Evolutionary conservation across 1,140 invertebrate species (phyloP).

Genomic region (Camponotus floridanus): DNA sequence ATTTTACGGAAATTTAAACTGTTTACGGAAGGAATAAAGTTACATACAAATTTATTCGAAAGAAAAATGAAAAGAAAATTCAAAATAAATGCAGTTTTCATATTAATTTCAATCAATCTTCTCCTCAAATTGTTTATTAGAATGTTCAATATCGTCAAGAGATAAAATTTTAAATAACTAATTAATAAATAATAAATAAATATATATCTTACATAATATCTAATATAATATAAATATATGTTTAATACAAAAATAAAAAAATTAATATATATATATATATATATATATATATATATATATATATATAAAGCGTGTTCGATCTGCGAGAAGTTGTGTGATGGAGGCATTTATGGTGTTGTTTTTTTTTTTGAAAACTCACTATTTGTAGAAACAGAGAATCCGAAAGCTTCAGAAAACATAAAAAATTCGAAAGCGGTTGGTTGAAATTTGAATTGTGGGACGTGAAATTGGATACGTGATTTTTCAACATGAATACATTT

Average conservation of each 20-base stretch:
- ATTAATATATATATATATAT: neutral
- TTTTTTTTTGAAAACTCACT: neutral
- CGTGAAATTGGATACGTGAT: constrained; percentile 49
- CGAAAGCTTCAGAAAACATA: constrained; percentile 13
- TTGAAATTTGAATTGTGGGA: constrained; percentile 52
- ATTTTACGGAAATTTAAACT: constrained; percentile 7
- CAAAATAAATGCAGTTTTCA: constrained; percentile 7
- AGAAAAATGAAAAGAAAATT: constrained; percentile 40
- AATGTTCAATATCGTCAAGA: constrained; percentile 2
- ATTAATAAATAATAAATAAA: too few relatives aligned
- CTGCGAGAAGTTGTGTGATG: neutral
- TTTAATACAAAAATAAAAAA: constrained; percentile 6
- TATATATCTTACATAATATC: neutral
- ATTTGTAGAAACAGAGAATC: constrained; percentile 29
- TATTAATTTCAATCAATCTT: constrained; percentile 30
- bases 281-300: too few relatives aligned
- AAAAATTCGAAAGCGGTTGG: constrained; percentile 12
- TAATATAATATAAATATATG: neutral
- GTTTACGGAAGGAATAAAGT: constrained; percentile 4
- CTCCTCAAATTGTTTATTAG: constrained; percentile 21
- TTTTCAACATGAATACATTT: constrained; percentile 48
- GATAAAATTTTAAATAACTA: neutral
- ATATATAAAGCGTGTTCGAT: neutral
- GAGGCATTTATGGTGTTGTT: neutral
- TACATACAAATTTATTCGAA: constrained; percentile 30